Evolutionary conservation across 2,888 invertebrate genomes (phyloP).

Genomic region (Napeogenes inachia): DNA sequence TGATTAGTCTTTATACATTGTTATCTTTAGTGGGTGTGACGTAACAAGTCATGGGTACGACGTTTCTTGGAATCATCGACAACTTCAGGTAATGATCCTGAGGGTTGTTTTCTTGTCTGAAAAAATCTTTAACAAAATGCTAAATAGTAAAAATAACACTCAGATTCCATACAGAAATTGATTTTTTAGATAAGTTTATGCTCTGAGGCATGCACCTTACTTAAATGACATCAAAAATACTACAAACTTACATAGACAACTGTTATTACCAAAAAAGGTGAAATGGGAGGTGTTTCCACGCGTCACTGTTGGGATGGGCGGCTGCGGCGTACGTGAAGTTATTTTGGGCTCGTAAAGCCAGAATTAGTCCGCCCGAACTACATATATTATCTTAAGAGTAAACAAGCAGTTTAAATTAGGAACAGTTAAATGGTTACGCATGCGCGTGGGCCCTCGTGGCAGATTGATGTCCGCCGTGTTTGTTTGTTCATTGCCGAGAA

Average conservation of each 20-base stretch:
- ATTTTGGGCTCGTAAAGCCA: constrained; percentile 58
- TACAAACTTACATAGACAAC: constrained; percentile 14
- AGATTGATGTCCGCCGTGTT: constrained; percentile 57
- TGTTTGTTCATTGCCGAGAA: constrained; percentile 50
- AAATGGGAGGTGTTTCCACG: constrained; percentile 32
- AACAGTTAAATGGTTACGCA: constrained; percentile 54
- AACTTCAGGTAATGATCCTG: too few species aligned
- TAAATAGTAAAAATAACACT: too few species aligned
- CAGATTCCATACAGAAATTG: too few species aligned
- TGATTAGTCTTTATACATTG: constrained; percentile 26
- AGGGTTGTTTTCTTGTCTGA: too few species aligned
- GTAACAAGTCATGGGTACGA: constrained; percentile 16
- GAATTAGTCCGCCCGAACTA: constrained; percentile 57
- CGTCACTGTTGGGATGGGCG: constrained; percentile 35
- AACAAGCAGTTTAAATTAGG: constrained; percentile 68
- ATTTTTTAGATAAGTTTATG: too few species aligned
- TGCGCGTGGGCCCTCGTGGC: constrained; percentile 58
- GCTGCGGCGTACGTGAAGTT: constrained; percentile 54
- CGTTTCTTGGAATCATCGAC: too few species aligned
- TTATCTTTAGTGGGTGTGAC: constrained; percentile 36
- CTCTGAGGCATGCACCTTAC: not conserved
- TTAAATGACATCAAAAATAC: not conserved
- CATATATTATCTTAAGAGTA: constrained; percentile 62
- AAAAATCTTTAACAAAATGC: too few species aligned
- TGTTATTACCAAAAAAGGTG: constrained; percentile 47